Evolutionary conservation across 1,140 invertebrate genomes (phyloP).

Genomic region (Drosophila miranda): DNA sequence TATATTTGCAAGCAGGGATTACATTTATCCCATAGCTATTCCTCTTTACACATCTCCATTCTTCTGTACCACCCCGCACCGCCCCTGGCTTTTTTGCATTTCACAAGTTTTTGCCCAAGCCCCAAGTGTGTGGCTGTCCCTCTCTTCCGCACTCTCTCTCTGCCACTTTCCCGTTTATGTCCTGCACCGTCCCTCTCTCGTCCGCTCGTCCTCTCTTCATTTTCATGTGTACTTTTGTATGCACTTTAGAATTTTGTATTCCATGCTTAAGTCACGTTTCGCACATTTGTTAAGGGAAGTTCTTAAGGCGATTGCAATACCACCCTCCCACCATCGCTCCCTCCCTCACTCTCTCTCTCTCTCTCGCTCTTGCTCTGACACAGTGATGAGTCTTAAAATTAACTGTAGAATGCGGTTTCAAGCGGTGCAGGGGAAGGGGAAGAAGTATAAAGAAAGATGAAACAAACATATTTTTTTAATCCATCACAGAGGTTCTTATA

Average conservation of each 20-base stretch:
- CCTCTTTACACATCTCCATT: conserved; percentile 17
- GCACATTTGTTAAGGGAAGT: conserved; percentile 78
- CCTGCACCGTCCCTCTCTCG: conserved; percentile 1
- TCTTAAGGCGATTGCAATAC: conserved; percentile 73
- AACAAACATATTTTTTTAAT: conserved; percentile 35
- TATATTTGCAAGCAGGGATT: conserved; percentile 78
- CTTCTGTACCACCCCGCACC: background rate
- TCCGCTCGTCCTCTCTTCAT: background rate
- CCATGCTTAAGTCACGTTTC: conserved; percentile 75
- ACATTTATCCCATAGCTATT: conserved; percentile 57
- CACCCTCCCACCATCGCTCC: background rate
- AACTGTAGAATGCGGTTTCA: conserved; percentile 59
- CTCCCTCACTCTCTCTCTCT: background rate
- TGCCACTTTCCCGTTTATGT: too few species aligned
- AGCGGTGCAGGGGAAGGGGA: background rate
- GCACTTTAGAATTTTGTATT: conserved; percentile 74
- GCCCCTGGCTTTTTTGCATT: conserved; percentile 58
- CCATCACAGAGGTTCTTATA: conserved; percentile 29
- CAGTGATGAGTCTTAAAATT: conserved; percentile 65
- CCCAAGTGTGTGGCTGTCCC: conserved; percentile 60
- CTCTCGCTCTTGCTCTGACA: background rate
- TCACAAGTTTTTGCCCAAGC: conserved; percentile 66
- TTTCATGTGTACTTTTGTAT: conserved; percentile 65
- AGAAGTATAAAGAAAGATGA: conserved; percentile 4
- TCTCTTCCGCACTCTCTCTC: conserved; percentile 1